Evolutionary conservation across 2,888 invertebrate genomes (phyloP).

Genomic region (Ectemnius lituratus): DNA sequence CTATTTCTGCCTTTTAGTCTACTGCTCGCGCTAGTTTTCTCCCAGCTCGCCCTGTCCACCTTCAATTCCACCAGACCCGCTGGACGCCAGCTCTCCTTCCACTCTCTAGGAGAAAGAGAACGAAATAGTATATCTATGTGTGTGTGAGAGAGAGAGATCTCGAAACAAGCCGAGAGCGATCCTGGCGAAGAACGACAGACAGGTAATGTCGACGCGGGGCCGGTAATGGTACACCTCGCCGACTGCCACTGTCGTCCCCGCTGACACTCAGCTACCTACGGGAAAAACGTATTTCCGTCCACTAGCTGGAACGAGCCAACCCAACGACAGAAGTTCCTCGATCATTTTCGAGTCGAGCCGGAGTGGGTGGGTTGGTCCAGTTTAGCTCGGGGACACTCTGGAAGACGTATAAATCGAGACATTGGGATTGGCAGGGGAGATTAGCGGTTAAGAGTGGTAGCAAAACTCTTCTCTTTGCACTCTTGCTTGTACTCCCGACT

Average conservation of each 20-base stretch:
- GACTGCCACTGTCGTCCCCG: conserved; percentile 41
- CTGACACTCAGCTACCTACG: background rate
- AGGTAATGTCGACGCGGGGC: conserved; percentile 65
- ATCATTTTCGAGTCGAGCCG: background rate
- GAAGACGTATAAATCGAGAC: conserved; percentile 39
- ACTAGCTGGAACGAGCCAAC: background rate
- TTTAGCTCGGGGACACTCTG: conserved; percentile 12
- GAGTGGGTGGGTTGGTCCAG: background rate
- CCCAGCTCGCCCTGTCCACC: conserved; percentile 39
- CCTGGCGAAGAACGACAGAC: conserved; percentile 52
- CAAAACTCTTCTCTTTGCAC: conserved; percentile 33
- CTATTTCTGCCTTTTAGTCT: conserved; percentile 64
- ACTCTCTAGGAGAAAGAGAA: background rate
- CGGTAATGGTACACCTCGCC: conserved; percentile 58
- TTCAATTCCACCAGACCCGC: background rate
- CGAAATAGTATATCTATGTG: no score
- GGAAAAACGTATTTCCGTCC: conserved; percentile 1
- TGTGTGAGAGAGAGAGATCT: no score
- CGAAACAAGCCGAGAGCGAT: no score
- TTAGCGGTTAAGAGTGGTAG: conserved; percentile 44
- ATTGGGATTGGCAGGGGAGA: conserved; percentile 48
- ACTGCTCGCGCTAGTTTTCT: conserved; percentile 54
- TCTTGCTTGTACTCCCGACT: conserved; percentile 37
- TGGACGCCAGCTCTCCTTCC: conserved; percentile 40
- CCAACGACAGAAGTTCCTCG: background rate